phyloP scores from a whole-genome alignment of 2,888 invertebrate genomes.

The Glaucopsyche alexis region DNA sequence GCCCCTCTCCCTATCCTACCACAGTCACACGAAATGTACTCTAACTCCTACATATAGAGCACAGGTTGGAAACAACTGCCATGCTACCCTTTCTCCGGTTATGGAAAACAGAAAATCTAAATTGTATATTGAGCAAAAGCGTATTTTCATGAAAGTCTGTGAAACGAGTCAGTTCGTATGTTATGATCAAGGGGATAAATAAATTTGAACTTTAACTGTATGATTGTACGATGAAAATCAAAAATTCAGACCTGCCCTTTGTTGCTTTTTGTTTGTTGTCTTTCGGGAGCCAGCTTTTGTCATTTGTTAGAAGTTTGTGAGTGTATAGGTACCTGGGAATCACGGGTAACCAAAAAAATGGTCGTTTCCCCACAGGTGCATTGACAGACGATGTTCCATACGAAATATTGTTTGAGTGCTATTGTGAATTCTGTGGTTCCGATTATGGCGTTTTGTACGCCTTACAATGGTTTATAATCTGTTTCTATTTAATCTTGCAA shows the following conservation, averaged over 20 bases:
- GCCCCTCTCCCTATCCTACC: conserved; percentile 46
- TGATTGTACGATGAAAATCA: background rate
- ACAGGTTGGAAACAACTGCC: background rate
- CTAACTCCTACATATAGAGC: background rate
- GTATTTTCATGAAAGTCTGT: background rate
- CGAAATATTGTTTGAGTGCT: conserved; percentile 4
- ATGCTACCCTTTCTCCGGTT: conserved; percentile 8
- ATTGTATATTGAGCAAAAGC: background rate
- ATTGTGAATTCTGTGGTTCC: background rate
- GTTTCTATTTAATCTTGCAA: background rate
- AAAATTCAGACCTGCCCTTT: background rate
- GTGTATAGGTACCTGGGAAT: background rate
- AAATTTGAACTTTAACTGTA: background rate
- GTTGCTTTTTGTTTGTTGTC: background rate
- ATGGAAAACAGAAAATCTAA: conserved; percentile 20
- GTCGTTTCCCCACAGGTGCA: conserved; percentile 17
- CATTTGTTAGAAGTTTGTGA: background rate
- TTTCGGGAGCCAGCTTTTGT: background rate
- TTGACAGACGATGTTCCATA: conserved; percentile 8
- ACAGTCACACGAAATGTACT: conserved; percentile 24
- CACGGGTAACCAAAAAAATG: conserved; percentile 16
- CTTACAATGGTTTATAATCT: background rate
- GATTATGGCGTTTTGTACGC: background rate
- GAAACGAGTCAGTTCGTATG: background rate
- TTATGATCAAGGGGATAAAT: background rate